Base-by-base conservation (phyloP, 2,113 vertebrate genomes). In the Salvator merianae region DNA sequence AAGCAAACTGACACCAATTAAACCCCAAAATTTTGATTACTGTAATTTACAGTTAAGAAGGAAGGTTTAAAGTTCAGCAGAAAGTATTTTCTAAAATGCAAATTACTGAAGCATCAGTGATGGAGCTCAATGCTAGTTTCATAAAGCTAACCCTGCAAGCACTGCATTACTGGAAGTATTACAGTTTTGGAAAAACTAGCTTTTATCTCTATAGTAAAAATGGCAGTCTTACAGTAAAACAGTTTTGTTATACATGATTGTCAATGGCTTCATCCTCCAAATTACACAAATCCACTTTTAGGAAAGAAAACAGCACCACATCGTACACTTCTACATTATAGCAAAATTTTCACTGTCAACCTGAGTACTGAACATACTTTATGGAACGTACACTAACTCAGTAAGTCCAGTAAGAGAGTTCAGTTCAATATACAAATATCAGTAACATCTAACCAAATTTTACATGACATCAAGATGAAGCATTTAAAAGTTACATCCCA, bases 371-470 rank as follows among this genome's bases (percentile, higher is more conserved):
- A 53, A 76, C 28, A 47, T 86, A 66, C 50, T 78, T 81, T 18
- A 69, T 0, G 4, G 87, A 92, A 89, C 83, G 83, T 83, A 59
- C 81, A 84, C 89, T 30, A 36, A 18, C 50, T 77, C 55, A 28
- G 36, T 73, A n/a, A 73, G 40, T 32, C 55, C 22, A 26, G 47
- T 38, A 78, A 36, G 55, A 70, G 34, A 84, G n/a, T 65, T 36
- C 59, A 73, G 72, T 63, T 79, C 77, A 65, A 34, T 53, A 13
- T 79, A 30, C 32, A 65, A 63, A 85, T 24, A 36, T 34, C 63
- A 22, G 36, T 14, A 73, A 72, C 71, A 92, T 28, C 71, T 94
- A 62, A 84, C 9, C 90, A 92, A 88, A 92, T 84, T 84, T 86
- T 78, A 85, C 86, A 88, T 83, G 79, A 88, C 88, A 84, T 84